These are phyloP conservation scores for Oscheius sp. DNA, from an alignment of 2,888 invertebrate genomes.

Conservation along the genomic window DNA sequence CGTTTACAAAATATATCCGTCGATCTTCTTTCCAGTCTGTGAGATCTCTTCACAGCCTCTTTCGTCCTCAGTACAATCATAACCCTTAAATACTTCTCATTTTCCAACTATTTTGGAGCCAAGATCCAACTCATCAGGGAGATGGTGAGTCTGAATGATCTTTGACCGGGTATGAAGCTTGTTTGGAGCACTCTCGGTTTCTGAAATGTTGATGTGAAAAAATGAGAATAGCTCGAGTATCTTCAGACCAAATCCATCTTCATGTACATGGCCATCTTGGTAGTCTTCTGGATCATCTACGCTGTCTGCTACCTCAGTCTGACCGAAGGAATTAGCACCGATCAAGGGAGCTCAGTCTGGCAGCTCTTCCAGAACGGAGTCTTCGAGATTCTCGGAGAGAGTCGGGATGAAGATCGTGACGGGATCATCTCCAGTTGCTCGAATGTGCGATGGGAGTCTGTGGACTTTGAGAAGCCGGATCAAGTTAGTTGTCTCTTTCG, in stretches of 20 bases:
- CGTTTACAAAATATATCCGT: neutral
- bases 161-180: too few relatives aligned
- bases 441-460: neutral
- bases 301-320: slow-evolving; percentile 21
- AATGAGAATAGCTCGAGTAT: too few relatives aligned
- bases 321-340: neutral
- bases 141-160: neutral
- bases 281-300: slow-evolving; percentile 27
- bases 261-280: slow-evolving; percentile 16
- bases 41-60: slow-evolving; percentile 7
- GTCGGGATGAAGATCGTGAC: neutral
- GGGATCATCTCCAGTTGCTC: neutral
- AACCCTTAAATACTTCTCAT: slow-evolving; percentile 1
- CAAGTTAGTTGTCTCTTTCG: slow-evolving; percentile 10
- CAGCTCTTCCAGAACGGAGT: slow-evolving; percentile 22
- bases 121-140: slow-evolving; percentile 12
- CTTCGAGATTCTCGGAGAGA: slow-evolving; percentile 25
- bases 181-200: too few relatives aligned
- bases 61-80: slow-evolving; percentile 14
- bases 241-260: slow-evolving; percentile 19
- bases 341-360: neutral
- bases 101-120: slow-evolving; percentile 7
- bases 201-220: too few relatives aligned
- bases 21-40: neutral
- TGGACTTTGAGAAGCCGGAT: neutral